Percentiles rank a stretch among this genome's conserved stretches.
phyloP scores from a whole-genome alignment of 2,888 invertebrate species.

The Helobdella robusta region DNA sequence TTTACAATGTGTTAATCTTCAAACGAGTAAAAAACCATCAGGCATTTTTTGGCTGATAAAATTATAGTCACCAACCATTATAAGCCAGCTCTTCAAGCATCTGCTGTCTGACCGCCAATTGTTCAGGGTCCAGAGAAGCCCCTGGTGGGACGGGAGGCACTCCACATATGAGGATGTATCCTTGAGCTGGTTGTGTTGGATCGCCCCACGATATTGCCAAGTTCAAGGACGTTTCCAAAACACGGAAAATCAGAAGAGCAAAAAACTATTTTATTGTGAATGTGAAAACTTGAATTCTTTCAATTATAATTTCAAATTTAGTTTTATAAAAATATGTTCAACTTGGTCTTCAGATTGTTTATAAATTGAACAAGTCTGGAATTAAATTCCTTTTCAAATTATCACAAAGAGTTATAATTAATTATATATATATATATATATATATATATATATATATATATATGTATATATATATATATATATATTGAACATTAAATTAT shows the following conservation, averaged over 20 bases:
- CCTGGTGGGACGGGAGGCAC: slow-evolving; percentile 24
- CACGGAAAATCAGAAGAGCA: slow-evolving; percentile 23
- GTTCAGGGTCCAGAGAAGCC: slow-evolving; percentile 11
- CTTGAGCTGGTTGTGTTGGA: slow-evolving; percentile 27
- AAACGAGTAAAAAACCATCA: too few species aligned
- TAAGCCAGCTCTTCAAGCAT: slow-evolving; percentile 22
- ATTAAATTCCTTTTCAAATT: too few species aligned
- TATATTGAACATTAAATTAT: background rate
- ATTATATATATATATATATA: background rate
- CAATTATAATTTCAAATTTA: too few species aligned
- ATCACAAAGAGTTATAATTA: too few species aligned
- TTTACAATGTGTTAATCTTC: too few species aligned
- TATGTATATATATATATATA: background rate
- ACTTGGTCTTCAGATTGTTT: too few species aligned
- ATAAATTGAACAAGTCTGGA: too few species aligned
- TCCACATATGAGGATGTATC: slow-evolving; percentile 24
- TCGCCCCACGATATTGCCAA: slow-evolving; percentile 28
- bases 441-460: background rate
- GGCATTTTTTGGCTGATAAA: too few species aligned
- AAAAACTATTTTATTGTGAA: background rate
- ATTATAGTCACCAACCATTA: slow-evolving; percentile 15
- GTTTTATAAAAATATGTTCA: too few species aligned
- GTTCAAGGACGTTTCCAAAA: slow-evolving; percentile 26
- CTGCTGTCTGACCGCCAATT: slow-evolving; percentile 12
- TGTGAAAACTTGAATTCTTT: too few species aligned